Conservation (phyloP, 2,888 invertebrate species). For the Brenthis hecate region DNA sequence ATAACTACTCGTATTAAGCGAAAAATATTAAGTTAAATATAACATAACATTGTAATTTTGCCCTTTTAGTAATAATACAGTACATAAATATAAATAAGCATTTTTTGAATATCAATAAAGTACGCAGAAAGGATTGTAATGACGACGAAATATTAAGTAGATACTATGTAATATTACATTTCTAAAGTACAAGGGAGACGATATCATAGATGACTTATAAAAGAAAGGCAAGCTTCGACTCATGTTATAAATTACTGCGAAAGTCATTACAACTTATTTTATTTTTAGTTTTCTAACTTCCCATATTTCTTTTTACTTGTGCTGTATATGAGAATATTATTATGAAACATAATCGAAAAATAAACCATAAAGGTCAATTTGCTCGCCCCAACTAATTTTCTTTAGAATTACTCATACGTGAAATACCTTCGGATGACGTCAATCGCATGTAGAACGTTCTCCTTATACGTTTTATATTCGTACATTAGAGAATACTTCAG, state of each 20-base stretch:
- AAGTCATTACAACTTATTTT: neutral
- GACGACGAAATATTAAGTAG: no score
- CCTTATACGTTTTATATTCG: neutral
- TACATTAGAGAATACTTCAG: slow-evolving; percentile 5
- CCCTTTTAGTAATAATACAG: no score
- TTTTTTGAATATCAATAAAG: no score
- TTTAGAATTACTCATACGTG: slow-evolving; percentile 14
- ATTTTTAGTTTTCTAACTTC: neutral
- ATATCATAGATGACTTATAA: no score
- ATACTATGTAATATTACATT: no score
- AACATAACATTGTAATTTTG: no score
- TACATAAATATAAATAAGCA: no score
- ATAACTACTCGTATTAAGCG: no score
- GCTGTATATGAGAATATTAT: slow-evolving; percentile 7
- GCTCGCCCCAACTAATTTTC: slow-evolving; percentile 16
- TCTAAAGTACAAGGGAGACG: no score
- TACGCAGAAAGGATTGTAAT: no score
- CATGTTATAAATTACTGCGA: neutral
- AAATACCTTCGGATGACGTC: slow-evolving; percentile 16
- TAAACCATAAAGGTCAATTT: slow-evolving; percentile 24
- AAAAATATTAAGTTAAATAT: no score
- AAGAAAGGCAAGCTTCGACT: no score
- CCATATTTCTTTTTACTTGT: neutral
- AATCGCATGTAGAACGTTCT: slow-evolving; percentile 4
- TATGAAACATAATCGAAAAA: neutral